Base-by-base conservation (phyloP, 1,140 invertebrate species). In the Drosophila mayri region DNA sequence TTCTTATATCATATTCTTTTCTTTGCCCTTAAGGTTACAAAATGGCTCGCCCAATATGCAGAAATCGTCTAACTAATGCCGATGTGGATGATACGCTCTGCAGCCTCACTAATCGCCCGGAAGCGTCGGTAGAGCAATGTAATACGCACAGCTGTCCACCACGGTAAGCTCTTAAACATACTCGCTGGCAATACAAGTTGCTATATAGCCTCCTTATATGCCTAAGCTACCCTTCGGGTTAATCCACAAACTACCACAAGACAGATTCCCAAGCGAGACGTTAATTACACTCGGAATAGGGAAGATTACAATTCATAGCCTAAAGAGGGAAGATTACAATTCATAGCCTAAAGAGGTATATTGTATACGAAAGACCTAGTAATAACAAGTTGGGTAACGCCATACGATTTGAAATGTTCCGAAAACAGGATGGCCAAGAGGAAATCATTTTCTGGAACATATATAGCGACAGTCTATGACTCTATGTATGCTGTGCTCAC, bases 81-180 rank as follows among this genome's bases (percentile, higher is more conserved):
- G 96, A 95, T 83, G 96, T 96, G 12, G 96, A 97, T 49, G 95
- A 96, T 85, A 93, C 95, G 74, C 94, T 97, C 8, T 98, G 97
- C 93, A 96, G 97, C 91, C 94, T 94, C 16, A 95, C 95, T 49
- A 95, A 94, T 85, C 96, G 95, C 87, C 97, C 97, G 2, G 95
- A 96, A 67, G 95, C 95, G 35, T 94, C 95, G 57, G 95, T 97
- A 44, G 95, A 97, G 47, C 94, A 95, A 70, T 98, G 97, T 93
- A 98, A 98, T 93, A 95, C 94, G 38, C 96, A 98, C 86, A 95
- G 95, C 16, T 98, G 97, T 93, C 96, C 97, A 12, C 96, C 97
- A 71, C 97, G 96, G 97, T 98, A 94, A 96, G 96, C 90, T 91
- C 64, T 60, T 22, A 49, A 37, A 40, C 46, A 50, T 12, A 18